Evolutionary conservation across 2,888 invertebrate genomes (phyloP).

Genomic region (Pristionchus arcanus): DNA sequence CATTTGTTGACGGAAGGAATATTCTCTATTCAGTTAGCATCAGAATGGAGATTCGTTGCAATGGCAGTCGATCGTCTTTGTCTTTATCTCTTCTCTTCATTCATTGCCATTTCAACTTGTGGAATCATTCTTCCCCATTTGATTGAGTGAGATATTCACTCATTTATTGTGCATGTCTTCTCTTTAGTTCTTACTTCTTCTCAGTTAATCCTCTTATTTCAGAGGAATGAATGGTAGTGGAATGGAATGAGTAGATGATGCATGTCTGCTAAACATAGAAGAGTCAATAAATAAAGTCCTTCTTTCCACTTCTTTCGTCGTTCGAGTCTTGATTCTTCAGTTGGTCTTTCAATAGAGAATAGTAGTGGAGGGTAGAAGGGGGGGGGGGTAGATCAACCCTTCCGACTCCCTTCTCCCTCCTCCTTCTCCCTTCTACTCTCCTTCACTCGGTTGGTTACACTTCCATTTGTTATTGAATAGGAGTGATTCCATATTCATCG

Average conservation of each 20-base stretch:
- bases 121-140: constrained; percentile 78
- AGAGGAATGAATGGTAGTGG: constrained; percentile 38
- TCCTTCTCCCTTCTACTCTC: too few relatives aligned
- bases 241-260: background rate
- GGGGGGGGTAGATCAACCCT: background rate
- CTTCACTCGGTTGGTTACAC: constrained; percentile 9
- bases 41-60: constrained; percentile 72
- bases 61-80: constrained; percentile 79
- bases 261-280: background rate
- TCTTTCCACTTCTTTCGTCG: background rate
- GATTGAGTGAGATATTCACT: constrained; percentile 62
- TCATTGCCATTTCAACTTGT: constrained; percentile 74
- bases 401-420: background rate
- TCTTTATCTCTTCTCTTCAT: constrained; percentile 76
- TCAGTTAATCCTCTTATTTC: constrained; percentile 37
- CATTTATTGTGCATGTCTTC: background rate
- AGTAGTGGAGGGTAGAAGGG: background rate
- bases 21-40: constrained; percentile 57
- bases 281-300: constrained; percentile 3
- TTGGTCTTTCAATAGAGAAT: background rate
- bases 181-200: background rate
- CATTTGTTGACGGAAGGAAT: background rate
- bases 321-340: constrained; percentile 17
- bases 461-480: constrained; percentile 34
- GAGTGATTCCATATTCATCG: constrained; percentile 38